Conservation (phyloP, 2,888 invertebrate species). For the Beris chalybata region DNA sequence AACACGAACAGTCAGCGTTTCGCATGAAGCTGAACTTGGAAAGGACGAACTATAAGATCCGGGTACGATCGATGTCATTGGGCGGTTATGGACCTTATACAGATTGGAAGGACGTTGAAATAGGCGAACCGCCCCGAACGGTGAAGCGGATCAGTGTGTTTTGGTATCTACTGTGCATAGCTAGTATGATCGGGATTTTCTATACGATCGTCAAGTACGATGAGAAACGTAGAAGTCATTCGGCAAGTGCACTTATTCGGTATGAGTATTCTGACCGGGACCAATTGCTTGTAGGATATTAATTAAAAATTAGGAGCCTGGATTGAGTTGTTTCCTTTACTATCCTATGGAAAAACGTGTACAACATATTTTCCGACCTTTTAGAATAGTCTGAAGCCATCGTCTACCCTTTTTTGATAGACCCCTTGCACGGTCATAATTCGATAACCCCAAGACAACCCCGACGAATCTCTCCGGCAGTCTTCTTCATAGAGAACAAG, state of each 20-base stretch:
- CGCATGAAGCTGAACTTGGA: conserved; percentile 36
- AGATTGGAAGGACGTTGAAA: conserved; percentile 33
- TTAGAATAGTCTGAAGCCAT: too few relatives aligned
- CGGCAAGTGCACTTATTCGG: conserved; percentile 14
- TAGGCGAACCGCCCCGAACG: not conserved
- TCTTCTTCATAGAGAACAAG: too few relatives aligned
- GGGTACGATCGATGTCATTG: conserved; percentile 63
- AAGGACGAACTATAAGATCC: conserved; percentile 57
- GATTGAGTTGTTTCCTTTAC: not conserved
- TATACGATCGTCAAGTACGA: conserved; percentile 4
- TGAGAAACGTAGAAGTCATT: not conserved
- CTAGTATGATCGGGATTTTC: not conserved
- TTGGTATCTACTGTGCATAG: conserved; percentile 18
- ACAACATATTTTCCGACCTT: too few relatives aligned
- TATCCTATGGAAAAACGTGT: not conserved
- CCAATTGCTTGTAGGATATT: conserved; percentile 1
- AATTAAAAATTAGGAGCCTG: too few relatives aligned
- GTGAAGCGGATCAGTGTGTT: conserved; percentile 11
- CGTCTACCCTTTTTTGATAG: too few relatives aligned
- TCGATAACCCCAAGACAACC: too few relatives aligned
- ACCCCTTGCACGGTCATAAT: too few relatives aligned
- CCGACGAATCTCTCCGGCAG: too few relatives aligned
- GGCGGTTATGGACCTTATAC: conserved; percentile 60
- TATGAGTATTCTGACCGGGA: conserved; percentile 13
- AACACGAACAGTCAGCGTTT: conserved; percentile 44